phyloP scores from a whole-genome alignment of 1,140 invertebrate genomes.

The Diorhabda elongata region DNA sequence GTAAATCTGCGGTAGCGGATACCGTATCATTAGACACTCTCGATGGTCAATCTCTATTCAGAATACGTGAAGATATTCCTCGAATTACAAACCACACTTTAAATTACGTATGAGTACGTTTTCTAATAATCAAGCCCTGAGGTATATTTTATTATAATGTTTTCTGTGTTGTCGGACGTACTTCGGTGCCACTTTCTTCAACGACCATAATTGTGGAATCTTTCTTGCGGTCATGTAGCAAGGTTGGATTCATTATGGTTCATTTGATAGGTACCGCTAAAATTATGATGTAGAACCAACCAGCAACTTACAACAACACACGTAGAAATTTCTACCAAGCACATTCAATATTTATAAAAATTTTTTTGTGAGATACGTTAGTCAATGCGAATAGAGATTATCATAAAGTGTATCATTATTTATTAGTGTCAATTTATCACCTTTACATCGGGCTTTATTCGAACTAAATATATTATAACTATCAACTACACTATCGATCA shows the following conservation, averaged over 20 bases:
- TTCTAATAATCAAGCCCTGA: conserved; percentile 2
- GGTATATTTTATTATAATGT: conserved; percentile 1
- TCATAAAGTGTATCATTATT: no score
- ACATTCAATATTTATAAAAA: no score
- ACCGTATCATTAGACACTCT: background rate
- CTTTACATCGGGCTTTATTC: no score
- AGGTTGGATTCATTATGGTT: conserved; percentile 1
- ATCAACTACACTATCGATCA: no score
- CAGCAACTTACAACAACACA: no score
- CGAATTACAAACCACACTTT: conserved; percentile 2
- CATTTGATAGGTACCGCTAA: conserved; percentile 2
- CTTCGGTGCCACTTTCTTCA: background rate
- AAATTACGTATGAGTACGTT: conserved; percentile 2
- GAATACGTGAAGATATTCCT: background rate
- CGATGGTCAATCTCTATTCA: background rate
- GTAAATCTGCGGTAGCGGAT: background rate
- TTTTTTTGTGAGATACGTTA: no score
- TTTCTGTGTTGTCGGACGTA: background rate
- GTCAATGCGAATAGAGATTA: no score
- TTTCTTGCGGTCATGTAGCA: background rate
- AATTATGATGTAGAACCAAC: background rate
- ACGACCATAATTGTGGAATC: background rate
- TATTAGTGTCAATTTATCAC: no score
- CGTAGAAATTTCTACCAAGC: no score
- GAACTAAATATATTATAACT: no score